Evolutionary conservation across 2,113 vertebrate species (phyloP).

Genomic region (Macrotis lagotis): DNA sequence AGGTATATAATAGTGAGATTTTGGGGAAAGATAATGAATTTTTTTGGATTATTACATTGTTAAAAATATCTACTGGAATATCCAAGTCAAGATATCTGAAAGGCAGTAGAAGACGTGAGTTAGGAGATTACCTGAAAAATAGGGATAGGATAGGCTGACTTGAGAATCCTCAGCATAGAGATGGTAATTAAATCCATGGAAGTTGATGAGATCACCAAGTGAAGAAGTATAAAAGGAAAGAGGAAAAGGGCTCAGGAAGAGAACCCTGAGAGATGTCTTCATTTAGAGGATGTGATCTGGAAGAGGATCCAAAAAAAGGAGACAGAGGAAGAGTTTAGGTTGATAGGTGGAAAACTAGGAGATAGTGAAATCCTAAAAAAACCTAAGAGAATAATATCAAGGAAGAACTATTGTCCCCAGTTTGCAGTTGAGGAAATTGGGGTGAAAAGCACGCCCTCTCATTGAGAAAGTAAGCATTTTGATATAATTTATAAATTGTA

Average conservation of each 20-base stretch:
- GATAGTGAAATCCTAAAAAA: background rate
- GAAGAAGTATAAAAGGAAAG: no score
- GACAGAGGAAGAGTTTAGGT: background rate
- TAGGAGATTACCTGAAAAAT: background rate
- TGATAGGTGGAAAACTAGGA: background rate
- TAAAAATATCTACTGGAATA: no score
- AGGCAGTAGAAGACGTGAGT: background rate
- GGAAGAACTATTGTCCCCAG: background rate
- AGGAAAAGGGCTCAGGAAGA: background rate
- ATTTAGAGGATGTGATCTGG: background rate
- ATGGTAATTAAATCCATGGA: no score
- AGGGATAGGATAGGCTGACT: background rate
- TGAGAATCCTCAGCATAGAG: background rate
- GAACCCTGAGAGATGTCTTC: background rate
- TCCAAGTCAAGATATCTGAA: background rate
- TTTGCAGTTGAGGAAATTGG: background rate
- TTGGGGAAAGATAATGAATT: no score
- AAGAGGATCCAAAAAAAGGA: background rate
- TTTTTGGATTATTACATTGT: no score
- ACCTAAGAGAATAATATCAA: background rate
- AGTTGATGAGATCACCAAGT: no score
- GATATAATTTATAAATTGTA: no score
- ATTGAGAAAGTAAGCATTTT: no score
- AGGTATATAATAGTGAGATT: no score
- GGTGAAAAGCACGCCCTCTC: background rate